Base-by-base conservation (phyloP, 1,140 invertebrate genomes). In the Aplysia californica region DNA sequence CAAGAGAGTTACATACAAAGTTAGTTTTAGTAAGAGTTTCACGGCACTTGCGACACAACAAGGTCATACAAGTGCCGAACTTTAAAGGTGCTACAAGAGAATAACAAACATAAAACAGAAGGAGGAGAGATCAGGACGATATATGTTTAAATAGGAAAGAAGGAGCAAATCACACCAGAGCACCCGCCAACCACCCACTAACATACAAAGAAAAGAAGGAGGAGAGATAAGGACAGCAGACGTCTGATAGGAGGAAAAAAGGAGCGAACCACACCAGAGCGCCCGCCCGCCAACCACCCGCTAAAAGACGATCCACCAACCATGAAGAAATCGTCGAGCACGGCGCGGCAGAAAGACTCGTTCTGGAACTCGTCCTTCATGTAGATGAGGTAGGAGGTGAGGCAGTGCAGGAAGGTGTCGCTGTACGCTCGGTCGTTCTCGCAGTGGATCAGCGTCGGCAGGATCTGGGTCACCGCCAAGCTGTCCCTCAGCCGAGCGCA, bases 261-360 rank as follows among this genome's bases (percentile, higher is more conserved):
- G n/a, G n/a, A n/a, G n/a, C n/a, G n/a, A n/a, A n/a, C n/a, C n/a
- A n/a, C 18, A 0, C 70, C 31, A 72, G 5, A 31, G 6, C 21
- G 6, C 39, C 35, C 5, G 31, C 36, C 10, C 21, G 33, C 23
- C 31, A 44, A 75, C 1, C 20, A 21, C 20, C 21, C 26, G 23
- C 31, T 58, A 18, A 23, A n/a, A 55, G 0, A 50, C 61, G 26
- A 18, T 20, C 44, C 6, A 38, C 26, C 18, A 59, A 97, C 95
- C 79, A 91, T 75, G 80, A 98, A 96, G 87, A 98, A 98, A 89
- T 98, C 97, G 90, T 98, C 97, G 91, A 99, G 98, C 23, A 98
- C 93, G 0, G 96, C 95, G 0, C 96, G 97, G 90, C 96, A 98
- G 86, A 98, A 98, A 80, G 98, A 96, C 91, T 98, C 96, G 4